Evolutionary conservation across 2,797 vertebrate species (phyloP).

Genomic region (Gallinago solitaria): DNA sequence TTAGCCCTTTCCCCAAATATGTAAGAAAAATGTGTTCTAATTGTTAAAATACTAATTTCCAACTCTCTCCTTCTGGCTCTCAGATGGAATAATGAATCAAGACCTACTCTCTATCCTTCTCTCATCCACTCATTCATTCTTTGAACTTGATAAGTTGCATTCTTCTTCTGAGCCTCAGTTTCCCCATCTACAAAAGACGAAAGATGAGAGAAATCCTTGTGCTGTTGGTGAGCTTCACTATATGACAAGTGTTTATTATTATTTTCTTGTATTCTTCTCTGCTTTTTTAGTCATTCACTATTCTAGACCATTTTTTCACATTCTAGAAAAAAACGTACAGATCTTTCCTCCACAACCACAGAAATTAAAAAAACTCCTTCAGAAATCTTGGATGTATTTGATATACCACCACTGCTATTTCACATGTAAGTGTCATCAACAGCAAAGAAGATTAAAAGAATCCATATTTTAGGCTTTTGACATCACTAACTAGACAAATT

Average conservation of each 20-base stretch:
- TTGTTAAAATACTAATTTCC: background rate
- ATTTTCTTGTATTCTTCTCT: background rate
- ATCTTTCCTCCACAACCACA: background rate
- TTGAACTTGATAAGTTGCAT: background rate
- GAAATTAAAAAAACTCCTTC: background rate
- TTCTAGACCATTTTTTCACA: background rate
- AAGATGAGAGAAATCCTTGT: background rate
- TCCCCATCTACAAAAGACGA: background rate
- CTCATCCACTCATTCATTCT: background rate
- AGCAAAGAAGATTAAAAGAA: background rate
- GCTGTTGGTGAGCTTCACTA: background rate
- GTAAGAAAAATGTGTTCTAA: background rate
- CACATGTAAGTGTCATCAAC: accelerated
- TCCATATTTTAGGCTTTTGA: background rate
- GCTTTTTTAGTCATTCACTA: background rate
- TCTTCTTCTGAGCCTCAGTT: background rate
- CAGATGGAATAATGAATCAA: accelerated
- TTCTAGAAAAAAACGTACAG: background rate
- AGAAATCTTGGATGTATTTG: background rate
- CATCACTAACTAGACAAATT: background rate
- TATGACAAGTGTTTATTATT: background rate
- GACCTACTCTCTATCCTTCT: background rate
- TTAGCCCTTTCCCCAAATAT: background rate
- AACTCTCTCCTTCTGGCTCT: background rate
- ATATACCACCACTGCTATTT: background rate